Evolutionary conservation across 35 echinoderm and acorn worm genomes (phyloP).

Genomic region (Apostichopus californicus): DNA sequence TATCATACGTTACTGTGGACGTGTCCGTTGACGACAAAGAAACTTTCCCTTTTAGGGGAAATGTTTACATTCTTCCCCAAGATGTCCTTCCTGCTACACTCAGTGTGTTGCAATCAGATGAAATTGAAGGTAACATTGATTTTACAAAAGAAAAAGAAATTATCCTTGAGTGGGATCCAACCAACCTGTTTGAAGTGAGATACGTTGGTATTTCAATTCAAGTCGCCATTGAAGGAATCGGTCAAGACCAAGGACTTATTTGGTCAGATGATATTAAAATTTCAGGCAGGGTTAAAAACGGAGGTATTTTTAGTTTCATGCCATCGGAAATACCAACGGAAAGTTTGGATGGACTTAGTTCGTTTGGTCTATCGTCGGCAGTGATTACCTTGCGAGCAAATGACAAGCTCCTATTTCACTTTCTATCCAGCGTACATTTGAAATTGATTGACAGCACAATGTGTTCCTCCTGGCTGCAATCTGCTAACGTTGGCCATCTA

Average conservation of each 20-base stretch:
- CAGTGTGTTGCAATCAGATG: not conserved
- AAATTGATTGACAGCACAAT: not conserved
- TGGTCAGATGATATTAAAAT: constrained; percentile 29
- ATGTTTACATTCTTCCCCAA: constrained; percentile 20
- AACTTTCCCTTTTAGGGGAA: not conserved
- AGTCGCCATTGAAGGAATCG: not conserved
- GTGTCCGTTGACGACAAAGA: not conserved
- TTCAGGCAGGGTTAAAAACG: not conserved
- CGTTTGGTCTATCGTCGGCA: not conserved
- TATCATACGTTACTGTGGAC: not conserved
- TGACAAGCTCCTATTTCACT: not conserved
- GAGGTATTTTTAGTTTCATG: not conserved
- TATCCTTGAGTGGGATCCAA: not conserved
- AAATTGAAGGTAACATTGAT: not conserved
- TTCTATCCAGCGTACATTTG: not conserved
- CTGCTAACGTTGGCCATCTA: not conserved
- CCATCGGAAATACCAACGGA: not conserved
- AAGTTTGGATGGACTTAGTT: not conserved
- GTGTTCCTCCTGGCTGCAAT: not conserved
- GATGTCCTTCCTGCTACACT: not conserved
- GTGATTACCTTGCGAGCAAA: not conserved
- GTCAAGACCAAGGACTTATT: not conserved
- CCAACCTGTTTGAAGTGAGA: not conserved
- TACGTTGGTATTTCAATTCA: not conserved
- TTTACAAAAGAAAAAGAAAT: not conserved